phyloP scores from a whole-genome alignment of 2,888 invertebrate genomes.

The Pherbina coryleti region DNA sequence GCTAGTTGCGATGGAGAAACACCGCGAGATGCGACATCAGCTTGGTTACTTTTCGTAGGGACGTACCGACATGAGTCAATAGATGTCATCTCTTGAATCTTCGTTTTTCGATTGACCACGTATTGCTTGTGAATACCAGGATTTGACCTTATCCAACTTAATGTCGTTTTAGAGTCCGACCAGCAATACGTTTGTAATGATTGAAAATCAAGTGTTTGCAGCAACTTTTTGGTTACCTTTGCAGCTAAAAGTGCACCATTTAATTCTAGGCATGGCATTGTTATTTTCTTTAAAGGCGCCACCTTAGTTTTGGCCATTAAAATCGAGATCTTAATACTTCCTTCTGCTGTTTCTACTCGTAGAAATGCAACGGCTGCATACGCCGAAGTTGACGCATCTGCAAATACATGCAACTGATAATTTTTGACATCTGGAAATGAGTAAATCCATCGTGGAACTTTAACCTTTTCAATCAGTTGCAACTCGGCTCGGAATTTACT shows the following conservation, averaged over 20 bases:
- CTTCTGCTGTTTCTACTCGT: too few species aligned
- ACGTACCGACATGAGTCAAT: conserved; percentile 1
- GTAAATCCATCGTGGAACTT: too few species aligned
- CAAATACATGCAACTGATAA: too few species aligned
- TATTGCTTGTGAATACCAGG: conserved; percentile 40
- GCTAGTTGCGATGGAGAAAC: conserved; percentile 18
- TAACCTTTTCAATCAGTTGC: not conserved
- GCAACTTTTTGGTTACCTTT: conserved; percentile 23
- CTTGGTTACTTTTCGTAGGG: not conserved
- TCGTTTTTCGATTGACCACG: conserved; percentile 23
- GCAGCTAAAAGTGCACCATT: conserved; percentile 41
- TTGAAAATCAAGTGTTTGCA: conserved; percentile 24
- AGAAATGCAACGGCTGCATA: too few species aligned
- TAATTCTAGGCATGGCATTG: conserved; percentile 38
- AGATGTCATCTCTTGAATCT: conserved; percentile 10
- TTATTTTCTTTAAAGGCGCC: too few species aligned
- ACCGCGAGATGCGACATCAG: conserved; percentile 12
- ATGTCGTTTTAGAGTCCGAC: conserved; percentile 37
- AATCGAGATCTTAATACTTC: too few species aligned
- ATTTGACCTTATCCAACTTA: conserved; percentile 38
- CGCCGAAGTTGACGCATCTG: too few species aligned
- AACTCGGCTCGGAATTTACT: not conserved
- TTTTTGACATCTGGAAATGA: too few species aligned
- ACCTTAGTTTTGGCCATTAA: too few species aligned
- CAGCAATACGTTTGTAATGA: conserved; percentile 23